These are phyloP conservation scores for Anabacerthia variegaticeps DNA, from an alignment of 2,797 vertebrate species.

Conservation along the genomic window DNA sequence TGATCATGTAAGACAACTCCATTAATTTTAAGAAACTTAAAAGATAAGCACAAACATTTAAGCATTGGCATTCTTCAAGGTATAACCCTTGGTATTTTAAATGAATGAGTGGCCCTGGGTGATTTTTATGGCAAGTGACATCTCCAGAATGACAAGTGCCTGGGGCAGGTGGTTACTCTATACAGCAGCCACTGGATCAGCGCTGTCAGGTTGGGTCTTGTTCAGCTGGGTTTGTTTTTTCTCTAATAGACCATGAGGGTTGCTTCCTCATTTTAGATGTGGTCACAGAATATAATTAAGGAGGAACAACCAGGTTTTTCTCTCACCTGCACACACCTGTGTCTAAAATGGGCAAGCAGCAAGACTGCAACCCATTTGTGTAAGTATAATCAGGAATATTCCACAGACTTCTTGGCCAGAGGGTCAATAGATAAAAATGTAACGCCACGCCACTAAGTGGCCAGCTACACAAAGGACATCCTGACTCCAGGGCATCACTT, in stretches of 20 bases:
- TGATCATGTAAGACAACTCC: background rate
- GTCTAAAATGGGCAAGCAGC: background rate
- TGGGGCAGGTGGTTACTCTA: background rate
- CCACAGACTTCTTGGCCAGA: background rate
- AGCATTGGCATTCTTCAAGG: background rate
- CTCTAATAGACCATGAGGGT: background rate
- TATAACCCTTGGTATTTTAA: background rate
- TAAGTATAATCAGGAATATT: background rate
- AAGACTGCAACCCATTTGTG: accelerated
- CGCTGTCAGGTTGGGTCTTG: background rate
- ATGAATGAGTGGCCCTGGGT: background rate
- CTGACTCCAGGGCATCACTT: background rate
- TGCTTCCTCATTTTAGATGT: background rate
- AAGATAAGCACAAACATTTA: background rate
- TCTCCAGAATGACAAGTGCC: background rate
- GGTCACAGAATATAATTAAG: background rate
- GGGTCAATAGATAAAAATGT: background rate
- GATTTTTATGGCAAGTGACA: background rate
- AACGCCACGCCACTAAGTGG: background rate
- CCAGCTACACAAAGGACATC: slow-evolving; percentile 21
- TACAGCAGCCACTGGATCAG: background rate
- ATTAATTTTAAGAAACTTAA: background rate
- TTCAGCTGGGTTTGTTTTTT: background rate
- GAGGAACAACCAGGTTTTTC: background rate
- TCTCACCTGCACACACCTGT: background rate